Evolutionary conservation across 2,113 vertebrate genomes (phyloP).

Genomic region (Sminthopsis crassicaudata): DNA sequence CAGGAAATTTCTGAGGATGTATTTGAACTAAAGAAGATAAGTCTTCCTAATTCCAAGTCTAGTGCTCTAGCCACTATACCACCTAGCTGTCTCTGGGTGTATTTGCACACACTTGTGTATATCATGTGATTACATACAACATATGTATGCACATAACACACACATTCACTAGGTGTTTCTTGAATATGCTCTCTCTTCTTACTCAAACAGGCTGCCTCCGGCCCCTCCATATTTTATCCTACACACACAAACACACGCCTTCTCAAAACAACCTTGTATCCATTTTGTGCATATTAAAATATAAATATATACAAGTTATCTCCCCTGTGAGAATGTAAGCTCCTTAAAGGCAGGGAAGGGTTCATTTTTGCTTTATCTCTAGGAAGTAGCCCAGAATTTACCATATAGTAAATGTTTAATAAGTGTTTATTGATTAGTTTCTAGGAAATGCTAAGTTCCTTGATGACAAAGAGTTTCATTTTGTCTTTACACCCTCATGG

Average conservation of each 20-base stretch:
- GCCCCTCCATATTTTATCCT: too few species aligned
- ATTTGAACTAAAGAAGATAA: neutral
- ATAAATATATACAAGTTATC: neutral
- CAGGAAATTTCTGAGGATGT: neutral
- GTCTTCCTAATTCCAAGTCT: neutral
- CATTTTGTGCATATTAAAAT: neutral
- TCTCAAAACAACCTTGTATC: too few species aligned
- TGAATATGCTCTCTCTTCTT: too few species aligned
- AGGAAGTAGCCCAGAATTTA: too few species aligned
- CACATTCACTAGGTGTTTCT: too few species aligned
- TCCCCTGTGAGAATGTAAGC: neutral
- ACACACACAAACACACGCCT: too few species aligned
- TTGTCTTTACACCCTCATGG: neutral
- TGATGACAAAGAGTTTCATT: neutral
- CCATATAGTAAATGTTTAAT: neutral
- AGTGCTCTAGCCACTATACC: neutral
- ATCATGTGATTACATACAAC: too few species aligned
- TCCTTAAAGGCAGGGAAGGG: neutral
- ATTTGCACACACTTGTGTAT: too few species aligned
- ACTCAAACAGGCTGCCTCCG: too few species aligned
- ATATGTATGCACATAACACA: too few species aligned
- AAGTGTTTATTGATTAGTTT: neutral
- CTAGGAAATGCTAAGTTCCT: neutral
- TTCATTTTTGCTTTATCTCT: neutral
- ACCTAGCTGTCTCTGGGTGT: too few species aligned